Evolutionary conservation across 2,113 vertebrate genomes (phyloP).

Genomic region (Gyps fulvus): DNA sequence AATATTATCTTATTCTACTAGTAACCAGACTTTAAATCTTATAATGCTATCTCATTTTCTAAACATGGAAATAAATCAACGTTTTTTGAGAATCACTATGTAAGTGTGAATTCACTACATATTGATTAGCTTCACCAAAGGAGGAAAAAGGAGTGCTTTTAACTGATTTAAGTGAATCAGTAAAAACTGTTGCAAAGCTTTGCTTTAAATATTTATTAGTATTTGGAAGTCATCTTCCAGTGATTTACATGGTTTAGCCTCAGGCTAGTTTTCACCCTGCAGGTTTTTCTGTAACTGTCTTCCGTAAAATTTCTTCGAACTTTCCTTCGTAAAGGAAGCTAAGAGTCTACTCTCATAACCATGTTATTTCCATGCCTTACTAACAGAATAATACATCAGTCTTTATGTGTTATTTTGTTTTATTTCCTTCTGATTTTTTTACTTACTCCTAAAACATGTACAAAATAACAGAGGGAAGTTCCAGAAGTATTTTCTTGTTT

Average conservation of each 20-base stretch:
- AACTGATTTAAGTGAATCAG: not conserved
- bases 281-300: not conserved
- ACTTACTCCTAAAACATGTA: not conserved
- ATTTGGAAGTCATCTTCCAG: not conserved
- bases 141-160: not conserved
- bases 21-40: not conserved
- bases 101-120: not conserved
- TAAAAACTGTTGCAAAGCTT: not conserved
- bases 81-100: not conserved
- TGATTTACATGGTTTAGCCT: not conserved
- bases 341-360: not conserved
- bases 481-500: not conserved
- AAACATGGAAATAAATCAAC: not conserved
- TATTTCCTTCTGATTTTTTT: not conserved
- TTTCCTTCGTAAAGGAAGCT: not conserved
- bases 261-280: not conserved
- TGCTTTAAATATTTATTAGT: not conserved
- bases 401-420: not conserved
- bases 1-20: not conserved
- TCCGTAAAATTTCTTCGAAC: not conserved
- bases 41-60: not conserved
- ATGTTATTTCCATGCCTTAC: not conserved
- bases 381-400: not conserved
- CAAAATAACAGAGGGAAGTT: not conserved
- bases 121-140: not conserved